phyloP scores from a whole-genome alignment of 2,797 vertebrate genomes.

The Pterois miles region DNA sequence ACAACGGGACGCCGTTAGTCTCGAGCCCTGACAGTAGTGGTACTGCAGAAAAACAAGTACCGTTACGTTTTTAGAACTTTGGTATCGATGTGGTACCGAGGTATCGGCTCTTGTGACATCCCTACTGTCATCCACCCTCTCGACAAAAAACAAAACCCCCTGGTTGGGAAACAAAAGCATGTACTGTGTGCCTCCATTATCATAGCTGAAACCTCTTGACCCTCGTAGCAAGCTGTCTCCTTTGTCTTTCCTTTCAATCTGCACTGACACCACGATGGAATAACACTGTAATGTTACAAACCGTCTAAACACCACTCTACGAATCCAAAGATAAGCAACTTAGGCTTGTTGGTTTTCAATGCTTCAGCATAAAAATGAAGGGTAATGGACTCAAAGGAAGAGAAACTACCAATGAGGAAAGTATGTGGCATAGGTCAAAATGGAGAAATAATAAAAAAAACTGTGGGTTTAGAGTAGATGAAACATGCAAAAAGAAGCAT shows the following conservation, averaged over 20 bases:
- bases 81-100: no score
- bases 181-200: background rate
- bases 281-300: background rate
- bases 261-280: background rate
- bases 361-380: background rate
- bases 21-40: no score
- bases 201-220: background rate
- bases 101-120: no score
- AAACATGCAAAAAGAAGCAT: background rate
- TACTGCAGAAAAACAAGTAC: no score
- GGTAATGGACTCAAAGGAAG: background rate
- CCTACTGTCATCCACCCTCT: background rate
- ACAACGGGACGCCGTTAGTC: no score
- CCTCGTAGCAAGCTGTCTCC: background rate
- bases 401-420: background rate
- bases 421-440: background rate
- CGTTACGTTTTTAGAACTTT: no score
- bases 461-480: background rate
- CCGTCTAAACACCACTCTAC: no score
- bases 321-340: background rate
- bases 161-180: background rate
- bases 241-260: background rate
- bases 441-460: background rate
- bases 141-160: background rate
- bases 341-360: background rate